A percentile compares a stretch with the other conserved stretches of the same genome.
phyloP scores from a whole-genome alignment of 2,797 vertebrate species.

The Chaunax sp. region DNA sequence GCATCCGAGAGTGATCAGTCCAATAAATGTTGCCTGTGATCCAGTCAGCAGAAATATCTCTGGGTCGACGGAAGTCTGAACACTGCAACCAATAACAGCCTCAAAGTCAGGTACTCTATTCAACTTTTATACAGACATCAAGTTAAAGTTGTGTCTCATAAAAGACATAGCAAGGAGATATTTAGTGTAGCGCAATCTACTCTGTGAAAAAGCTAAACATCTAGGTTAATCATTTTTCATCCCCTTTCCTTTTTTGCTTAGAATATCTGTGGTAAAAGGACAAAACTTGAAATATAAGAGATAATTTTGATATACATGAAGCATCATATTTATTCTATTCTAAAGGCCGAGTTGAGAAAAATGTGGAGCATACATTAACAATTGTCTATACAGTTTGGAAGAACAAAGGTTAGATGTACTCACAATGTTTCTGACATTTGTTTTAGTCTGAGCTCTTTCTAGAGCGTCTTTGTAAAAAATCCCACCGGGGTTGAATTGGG shows the following conservation, averaged over 20 bases:
- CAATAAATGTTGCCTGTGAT: conserved; percentile 98
- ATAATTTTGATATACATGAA: neutral
- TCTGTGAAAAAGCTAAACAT: no score
- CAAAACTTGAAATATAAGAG: neutral
- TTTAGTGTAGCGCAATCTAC: neutral
- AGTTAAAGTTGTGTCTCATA: neutral
- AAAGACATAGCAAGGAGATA: neutral
- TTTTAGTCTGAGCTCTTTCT: conserved; percentile 90
- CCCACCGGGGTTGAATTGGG: conserved; percentile 98
- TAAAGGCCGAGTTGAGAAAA: no score
- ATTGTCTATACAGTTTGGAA: neutral
- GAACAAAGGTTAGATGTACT: conserved; percentile 78
- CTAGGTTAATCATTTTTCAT: neutral
- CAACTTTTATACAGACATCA: neutral
- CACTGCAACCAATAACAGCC: conserved; percentile 81
- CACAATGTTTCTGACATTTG: conserved; percentile 93
- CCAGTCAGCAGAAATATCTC: conserved; percentile 98
- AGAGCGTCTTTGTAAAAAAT: conserved; percentile 96
- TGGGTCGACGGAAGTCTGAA: conserved; percentile 94
- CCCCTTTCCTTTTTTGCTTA: neutral
- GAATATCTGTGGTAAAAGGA: neutral
- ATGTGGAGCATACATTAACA: no score
- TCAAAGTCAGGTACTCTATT: conserved; percentile 23
- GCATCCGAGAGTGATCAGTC: conserved; percentile 99
- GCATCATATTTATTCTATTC: no score